phyloP scores from a whole-genome alignment of 1,140 invertebrate genomes.

The Drosophila hydei region DNA sequence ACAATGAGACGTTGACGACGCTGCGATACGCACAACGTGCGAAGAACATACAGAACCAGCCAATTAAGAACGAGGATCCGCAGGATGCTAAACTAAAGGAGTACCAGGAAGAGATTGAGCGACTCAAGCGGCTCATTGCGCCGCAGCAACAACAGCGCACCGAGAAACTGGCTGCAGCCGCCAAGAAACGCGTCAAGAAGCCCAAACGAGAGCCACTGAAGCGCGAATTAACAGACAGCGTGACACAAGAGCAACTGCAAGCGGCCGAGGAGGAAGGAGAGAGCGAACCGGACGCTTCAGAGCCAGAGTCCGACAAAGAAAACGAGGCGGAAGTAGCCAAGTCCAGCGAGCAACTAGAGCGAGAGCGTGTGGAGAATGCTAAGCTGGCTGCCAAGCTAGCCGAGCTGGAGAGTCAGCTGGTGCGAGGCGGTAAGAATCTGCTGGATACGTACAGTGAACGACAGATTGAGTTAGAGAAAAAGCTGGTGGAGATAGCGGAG shows the following conservation, averaged over 20 bases:
- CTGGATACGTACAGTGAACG: slow-evolving; percentile 96
- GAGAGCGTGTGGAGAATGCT: slow-evolving; percentile 84
- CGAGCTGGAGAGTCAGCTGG: slow-evolving; percentile 93
- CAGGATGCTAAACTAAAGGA: slow-evolving; percentile 95
- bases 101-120: slow-evolving; percentile 94
- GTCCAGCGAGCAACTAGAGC: slow-evolving; percentile 83
- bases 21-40: slow-evolving; percentile 96
- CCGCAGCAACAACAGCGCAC: slow-evolving; percentile 82
- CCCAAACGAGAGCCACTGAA: slow-evolving; percentile 53
- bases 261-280: slow-evolving; percentile 85
- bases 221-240: slow-evolving; percentile 20
- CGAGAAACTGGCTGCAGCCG: slow-evolving; percentile 60
- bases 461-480: slow-evolving; percentile 92
- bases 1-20: slow-evolving; percentile 97
- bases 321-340: slow-evolving; percentile 84
- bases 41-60: slow-evolving; percentile 97
- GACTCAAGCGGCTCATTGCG: slow-evolving; percentile 86
- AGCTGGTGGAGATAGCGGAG: slow-evolving; percentile 92
- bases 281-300: slow-evolving; percentile 86
- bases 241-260: slow-evolving; percentile 44
- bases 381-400: slow-evolving; percentile 85
- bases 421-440: slow-evolving; percentile 93
- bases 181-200: slow-evolving; percentile 60
- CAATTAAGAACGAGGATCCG: slow-evolving; percentile 97
- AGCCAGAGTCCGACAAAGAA: slow-evolving; percentile 85